Percentiles rank a stretch among this genome's conserved stretches.
phyloP scores from a whole-genome alignment of 2,888 invertebrate genomes.

The Abrostola tripartita region DNA sequence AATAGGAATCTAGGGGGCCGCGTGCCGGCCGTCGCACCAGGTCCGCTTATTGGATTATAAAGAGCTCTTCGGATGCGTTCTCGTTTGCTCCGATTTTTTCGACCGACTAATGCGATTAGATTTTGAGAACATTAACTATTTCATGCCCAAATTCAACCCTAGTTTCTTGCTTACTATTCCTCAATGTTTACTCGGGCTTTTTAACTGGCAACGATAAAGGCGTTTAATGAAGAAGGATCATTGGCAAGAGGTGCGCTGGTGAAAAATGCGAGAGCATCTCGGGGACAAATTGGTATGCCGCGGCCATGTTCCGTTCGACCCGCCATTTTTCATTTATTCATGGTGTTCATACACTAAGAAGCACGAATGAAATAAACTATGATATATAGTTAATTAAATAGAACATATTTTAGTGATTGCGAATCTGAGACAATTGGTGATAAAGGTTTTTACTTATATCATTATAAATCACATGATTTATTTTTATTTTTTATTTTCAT shows the following conservation, averaged over 20 bases:
- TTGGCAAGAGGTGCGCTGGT: conserved; percentile 69
- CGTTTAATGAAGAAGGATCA: conserved; percentile 73
- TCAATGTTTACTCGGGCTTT: conserved; percentile 55
- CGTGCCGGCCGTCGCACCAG: conserved; percentile 67
- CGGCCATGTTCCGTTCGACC: conserved; percentile 76
- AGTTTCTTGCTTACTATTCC: conserved; percentile 7
- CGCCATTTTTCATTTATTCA: conserved; percentile 87
- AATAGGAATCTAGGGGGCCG: conserved; percentile 81
- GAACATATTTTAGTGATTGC: conserved; percentile 30
- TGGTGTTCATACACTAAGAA: conserved; percentile 74
- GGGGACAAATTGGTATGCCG: conserved; percentile 84
- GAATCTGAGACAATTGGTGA: conserved; percentile 8
- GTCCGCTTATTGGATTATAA: conserved; percentile 79
- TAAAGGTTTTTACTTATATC: conserved; percentile 10
- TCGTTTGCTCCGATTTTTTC: conserved; percentile 48
- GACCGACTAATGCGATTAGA: conserved; percentile 40
- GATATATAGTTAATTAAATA: conserved; percentile 60
- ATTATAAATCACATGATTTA: conserved; percentile 3
- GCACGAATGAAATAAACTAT: conserved; percentile 68
- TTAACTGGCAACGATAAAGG: conserved; percentile 38
- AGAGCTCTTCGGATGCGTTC: conserved; percentile 63
- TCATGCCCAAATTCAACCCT: background rate
- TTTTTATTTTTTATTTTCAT: too few species aligned
- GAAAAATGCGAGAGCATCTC: conserved; percentile 83
- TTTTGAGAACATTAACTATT: conserved; percentile 35